Percentiles rank a stretch among this genome's conserved stretches.
Evolutionary conservation across 2,113 vertebrate genomes (phyloP).

Genomic region (Ancistrus triradiatus): DNA sequence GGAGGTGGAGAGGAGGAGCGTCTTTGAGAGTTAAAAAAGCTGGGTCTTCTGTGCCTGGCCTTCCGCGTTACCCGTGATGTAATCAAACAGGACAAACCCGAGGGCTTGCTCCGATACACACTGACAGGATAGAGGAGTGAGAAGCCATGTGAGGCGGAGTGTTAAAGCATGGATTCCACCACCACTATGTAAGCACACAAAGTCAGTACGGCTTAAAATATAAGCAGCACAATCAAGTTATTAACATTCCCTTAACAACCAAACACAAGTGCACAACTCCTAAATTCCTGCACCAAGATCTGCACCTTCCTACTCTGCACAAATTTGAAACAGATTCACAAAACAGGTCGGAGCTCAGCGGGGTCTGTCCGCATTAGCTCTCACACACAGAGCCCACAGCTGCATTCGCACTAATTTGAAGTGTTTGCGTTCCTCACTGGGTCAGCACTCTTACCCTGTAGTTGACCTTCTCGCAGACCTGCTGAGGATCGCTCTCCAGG

Average conservation of each 20-base stretch:
- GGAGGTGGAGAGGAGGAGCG: not conserved
- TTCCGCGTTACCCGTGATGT: conserved; percentile 74
- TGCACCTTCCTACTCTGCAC: not conserved
- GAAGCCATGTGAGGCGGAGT: not conserved
- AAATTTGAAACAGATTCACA: not conserved
- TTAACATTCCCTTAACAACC: too few relatives aligned
- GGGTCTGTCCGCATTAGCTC: too few relatives aligned
- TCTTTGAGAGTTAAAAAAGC: conserved; percentile 36
- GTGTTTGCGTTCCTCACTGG: conserved; percentile 1
- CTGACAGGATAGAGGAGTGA: conserved; percentile 52
- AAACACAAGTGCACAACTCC: not conserved
- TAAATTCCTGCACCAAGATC: not conserved
- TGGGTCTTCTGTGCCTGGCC: conserved; percentile 61
- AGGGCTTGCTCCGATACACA: conserved; percentile 70
- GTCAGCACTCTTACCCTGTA: conserved; percentile 74
- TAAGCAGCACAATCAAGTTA: too few relatives aligned
- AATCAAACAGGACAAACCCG: conserved; percentile 81
- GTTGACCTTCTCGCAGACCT: conserved; percentile 86
- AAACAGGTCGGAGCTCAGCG: too few relatives aligned
- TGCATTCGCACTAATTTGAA: not conserved
- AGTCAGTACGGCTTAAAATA: too few relatives aligned
- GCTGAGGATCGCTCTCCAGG: conserved; percentile 86
- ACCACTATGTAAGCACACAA: too few relatives aligned
- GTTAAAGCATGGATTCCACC: not conserved
- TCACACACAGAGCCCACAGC: not conserved